Percentiles rank a stretch among this genome's conserved stretches.
Conservation (phyloP, 2,888 invertebrate species). For the Drosophila pegasa region DNA sequence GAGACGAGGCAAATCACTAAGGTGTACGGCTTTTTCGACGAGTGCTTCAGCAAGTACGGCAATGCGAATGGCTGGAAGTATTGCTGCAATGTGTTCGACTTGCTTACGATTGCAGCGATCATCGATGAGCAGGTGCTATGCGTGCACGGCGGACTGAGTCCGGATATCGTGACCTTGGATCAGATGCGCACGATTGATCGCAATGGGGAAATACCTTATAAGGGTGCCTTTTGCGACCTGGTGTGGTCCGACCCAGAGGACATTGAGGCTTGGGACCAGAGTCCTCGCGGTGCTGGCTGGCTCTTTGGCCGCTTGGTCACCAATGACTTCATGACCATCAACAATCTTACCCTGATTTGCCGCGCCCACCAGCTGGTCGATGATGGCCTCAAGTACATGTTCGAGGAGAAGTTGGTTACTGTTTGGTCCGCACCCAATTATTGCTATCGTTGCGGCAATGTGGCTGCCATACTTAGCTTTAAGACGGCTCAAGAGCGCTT, state of each 20-base stretch:
- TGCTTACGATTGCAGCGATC: slow-evolving; percentile 98
- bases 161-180: slow-evolving; percentile 97
- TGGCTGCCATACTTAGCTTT: slow-evolving; percentile 97
- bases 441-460: slow-evolving; percentile 99
- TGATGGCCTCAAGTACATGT: slow-evolving; percentile 99
- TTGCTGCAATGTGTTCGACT: slow-evolving; percentile 98
- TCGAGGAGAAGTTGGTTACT: slow-evolving; percentile 97
- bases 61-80: slow-evolving; percentile 99
- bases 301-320: slow-evolving; percentile 97
- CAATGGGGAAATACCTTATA: slow-evolving; percentile 98
- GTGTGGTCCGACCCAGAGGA: slow-evolving; percentile 99
- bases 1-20: slow-evolving; percentile 99
- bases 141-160: slow-evolving; percentile 98
- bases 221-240: slow-evolving; percentile 98
- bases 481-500: slow-evolving; percentile 90
- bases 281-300: slow-evolving; percentile 98
- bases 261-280: slow-evolving; percentile 95
- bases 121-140: slow-evolving; percentile 98
- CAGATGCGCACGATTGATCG: slow-evolving; percentile 97
- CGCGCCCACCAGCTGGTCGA: slow-evolving; percentile 99
- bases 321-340: slow-evolving; percentile 96
- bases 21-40: slow-evolving; percentile 99
- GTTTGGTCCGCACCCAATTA: slow-evolving; percentile 99
- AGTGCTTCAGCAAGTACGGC: slow-evolving; percentile 99
- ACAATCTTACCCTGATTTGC: slow-evolving; percentile 96